Conservation (phyloP, 2,797 vertebrate genomes). For the Sebastes minor region DNA sequence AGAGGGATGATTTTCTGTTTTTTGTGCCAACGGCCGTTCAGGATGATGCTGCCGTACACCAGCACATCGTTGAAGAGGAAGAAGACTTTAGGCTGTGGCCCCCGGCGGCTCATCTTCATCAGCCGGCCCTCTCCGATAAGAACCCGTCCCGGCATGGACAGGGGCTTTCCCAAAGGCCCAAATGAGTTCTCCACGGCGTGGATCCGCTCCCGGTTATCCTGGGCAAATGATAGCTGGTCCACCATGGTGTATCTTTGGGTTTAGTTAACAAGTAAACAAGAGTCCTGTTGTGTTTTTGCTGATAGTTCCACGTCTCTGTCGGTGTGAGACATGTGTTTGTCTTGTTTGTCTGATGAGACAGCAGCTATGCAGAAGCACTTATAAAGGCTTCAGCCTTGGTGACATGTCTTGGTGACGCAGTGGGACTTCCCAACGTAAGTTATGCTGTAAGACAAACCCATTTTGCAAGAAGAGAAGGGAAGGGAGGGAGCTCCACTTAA, state of each 20-base stretch:
- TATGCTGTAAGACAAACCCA: background rate
- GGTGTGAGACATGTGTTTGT: background rate
- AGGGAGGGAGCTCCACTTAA: background rate
- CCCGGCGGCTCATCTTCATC: constrained; percentile 88
- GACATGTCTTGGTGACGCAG: background rate
- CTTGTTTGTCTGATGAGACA: background rate
- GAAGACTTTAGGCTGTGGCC: constrained; percentile 86
- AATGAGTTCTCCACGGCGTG: constrained; percentile 83
- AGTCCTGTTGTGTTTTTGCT: background rate
- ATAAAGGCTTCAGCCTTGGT: background rate
- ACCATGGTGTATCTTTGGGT: constrained; percentile 65
- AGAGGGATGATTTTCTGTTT: constrained; percentile 88
- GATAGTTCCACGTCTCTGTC: background rate
- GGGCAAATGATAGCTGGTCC: constrained; percentile 75
- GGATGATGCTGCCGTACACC: constrained; percentile 89
- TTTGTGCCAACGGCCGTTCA: constrained; percentile 86
- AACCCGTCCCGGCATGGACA: constrained; percentile 82
- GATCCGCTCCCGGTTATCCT: constrained; percentile 87
- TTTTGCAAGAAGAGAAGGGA: background rate
- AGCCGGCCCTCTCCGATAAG: constrained; percentile 91
- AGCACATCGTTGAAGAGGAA: constrained; percentile 94
- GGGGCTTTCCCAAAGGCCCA: background rate
- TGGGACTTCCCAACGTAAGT: background rate
- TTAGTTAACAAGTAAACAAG: background rate
- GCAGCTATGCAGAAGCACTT: background rate